Percentiles rank a stretch among this genome's conserved stretches.
Evolutionary conservation across 2,113 vertebrate genomes (phyloP).

Genomic region (Mugil cephalus): DNA sequence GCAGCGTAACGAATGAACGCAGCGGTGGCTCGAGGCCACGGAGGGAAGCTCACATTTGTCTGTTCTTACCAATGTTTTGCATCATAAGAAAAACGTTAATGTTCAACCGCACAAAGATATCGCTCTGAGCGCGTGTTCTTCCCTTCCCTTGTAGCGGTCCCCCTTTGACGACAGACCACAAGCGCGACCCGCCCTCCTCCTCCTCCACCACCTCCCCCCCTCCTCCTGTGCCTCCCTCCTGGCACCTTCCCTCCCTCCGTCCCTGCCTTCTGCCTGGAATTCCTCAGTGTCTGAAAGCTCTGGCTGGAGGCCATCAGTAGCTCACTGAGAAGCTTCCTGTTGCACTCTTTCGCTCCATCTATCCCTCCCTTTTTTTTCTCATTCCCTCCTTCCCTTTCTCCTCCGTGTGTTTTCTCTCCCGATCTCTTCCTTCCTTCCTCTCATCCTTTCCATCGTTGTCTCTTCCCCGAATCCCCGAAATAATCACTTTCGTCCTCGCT

Average conservation of each 20-base stretch:
- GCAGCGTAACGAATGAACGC: no score
- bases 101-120: slow-evolving; percentile 4
- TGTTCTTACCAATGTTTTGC: slow-evolving; percentile 3
- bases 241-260: slow-evolving; percentile 32
- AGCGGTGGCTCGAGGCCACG: no score
- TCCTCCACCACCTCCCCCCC: slow-evolving; percentile 55
- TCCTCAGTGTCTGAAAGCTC: slow-evolving; percentile 82
- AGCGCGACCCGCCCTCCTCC: slow-evolving; percentile 69
- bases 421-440: background rate
- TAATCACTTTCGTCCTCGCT: background rate
- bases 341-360: slow-evolving; percentile 41
- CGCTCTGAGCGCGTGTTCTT: slow-evolving; percentile 19
- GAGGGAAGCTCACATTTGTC: no score
- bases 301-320: slow-evolving; percentile 81
- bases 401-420: background rate
- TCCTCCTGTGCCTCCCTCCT: slow-evolving; percentile 58
- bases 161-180: slow-evolving; percentile 73
- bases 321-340: slow-evolving; percentile 81
- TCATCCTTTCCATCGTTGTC: slow-evolving; percentile 5
- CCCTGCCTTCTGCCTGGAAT: slow-evolving; percentile 79
- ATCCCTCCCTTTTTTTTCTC: slow-evolving; percentile 36
- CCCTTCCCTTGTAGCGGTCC: slow-evolving; percentile 42
- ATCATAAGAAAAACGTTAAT: slow-evolving; percentile 8
- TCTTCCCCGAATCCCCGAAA: background rate
- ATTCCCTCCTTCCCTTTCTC: slow-evolving; percentile 9